phyloP scores from a whole-genome alignment of 30 jellyfish, hydroid and myxozoan species.

The Pseudorhiza aurosa region DNA sequence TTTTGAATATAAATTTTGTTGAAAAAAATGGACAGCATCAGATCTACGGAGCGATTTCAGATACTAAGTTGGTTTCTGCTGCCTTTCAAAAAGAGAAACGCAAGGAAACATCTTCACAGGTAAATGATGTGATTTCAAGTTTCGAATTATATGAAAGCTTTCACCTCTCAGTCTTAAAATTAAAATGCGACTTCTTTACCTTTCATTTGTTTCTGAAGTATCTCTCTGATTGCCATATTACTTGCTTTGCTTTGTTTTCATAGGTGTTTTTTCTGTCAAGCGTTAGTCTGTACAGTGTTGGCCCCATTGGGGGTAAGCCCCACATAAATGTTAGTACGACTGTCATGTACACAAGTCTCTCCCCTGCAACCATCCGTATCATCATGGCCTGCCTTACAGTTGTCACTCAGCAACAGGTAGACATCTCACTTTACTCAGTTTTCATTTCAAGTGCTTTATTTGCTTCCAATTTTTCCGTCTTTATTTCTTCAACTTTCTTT shows the following conservation, averaged over 20 bases:
- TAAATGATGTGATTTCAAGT: too few relatives aligned
- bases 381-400: slow-evolving; percentile 66
- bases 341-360: slow-evolving; percentile 53
- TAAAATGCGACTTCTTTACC: too few relatives aligned
- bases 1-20: slow-evolving; percentile 47
- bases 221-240: too few relatives aligned
- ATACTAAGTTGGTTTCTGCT: slow-evolving; percentile 67
- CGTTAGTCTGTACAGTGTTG: slow-evolving; percentile 76
- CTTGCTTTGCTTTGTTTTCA: neutral
- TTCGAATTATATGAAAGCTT: too few relatives aligned
- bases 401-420: slow-evolving; percentile 58
- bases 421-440: neutral
- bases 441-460: too few relatives aligned
- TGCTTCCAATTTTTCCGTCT: too few relatives aligned
- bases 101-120: slow-evolving; percentile 73
- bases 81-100: slow-evolving; percentile 78
- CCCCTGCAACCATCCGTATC: slow-evolving; percentile 88
- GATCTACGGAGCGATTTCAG: slow-evolving; percentile 58
- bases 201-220: too few relatives aligned
- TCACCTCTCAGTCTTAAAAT: too few relatives aligned
- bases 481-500: too few relatives aligned
- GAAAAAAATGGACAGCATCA: slow-evolving; percentile 71
- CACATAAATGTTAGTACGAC: slow-evolving; percentile 76
- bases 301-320: slow-evolving; percentile 90
- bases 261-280: slow-evolving; percentile 68